phyloP scores from a whole-genome alignment of 2,888 invertebrate species.

The Athalia circularis region DNA sequence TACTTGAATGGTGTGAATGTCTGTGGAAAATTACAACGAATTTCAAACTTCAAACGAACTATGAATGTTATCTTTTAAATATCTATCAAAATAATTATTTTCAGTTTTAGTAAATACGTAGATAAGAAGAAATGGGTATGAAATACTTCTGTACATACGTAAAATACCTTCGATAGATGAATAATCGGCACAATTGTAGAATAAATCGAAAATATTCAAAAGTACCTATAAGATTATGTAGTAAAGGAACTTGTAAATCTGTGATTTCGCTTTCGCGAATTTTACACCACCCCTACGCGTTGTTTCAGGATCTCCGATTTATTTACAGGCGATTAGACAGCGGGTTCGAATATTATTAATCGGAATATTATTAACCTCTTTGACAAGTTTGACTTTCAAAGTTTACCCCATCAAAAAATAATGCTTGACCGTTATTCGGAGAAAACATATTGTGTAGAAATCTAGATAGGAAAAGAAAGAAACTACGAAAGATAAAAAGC shows the following conservation, averaged over 20 bases:
- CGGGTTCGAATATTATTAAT: no score
- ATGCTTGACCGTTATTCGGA: no score
- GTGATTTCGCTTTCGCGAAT: neutral
- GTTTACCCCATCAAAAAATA: no score
- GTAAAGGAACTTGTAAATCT: neutral
- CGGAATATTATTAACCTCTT: no score
- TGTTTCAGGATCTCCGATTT: neutral
- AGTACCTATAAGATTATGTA: neutral
- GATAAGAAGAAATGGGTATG: neutral
- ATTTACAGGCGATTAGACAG: neutral
- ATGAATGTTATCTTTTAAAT: constrained; percentile 4
- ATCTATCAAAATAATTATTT: neutral
- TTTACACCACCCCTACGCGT: neutral
- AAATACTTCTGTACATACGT: constrained; percentile 14
- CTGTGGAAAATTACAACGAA: neutral
- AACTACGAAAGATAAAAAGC: neutral
- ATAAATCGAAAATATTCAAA: neutral
- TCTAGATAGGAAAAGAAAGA: neutral
- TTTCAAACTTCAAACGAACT: neutral
- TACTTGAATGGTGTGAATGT: neutral
- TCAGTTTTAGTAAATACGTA: neutral
- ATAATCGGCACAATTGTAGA: neutral
- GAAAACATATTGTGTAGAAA: constrained; percentile 1
- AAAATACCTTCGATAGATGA: no score
- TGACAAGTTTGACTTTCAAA: no score